phyloP scores from a whole-genome alignment of 2,797 vertebrate species.

The Xiphorhynchus erythropygius region DNA sequence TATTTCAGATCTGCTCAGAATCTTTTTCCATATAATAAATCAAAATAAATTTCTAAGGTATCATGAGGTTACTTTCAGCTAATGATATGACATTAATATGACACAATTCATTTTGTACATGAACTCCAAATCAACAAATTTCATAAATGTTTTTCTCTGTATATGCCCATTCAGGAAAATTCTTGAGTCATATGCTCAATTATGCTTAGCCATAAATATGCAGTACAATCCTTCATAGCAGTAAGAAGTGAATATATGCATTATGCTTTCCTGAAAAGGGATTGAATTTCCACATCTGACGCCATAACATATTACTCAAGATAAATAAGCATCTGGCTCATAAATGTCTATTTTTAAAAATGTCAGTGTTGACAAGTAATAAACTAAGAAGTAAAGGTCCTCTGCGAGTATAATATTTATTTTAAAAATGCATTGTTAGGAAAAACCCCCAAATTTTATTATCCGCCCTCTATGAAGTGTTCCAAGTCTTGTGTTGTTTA shows the following conservation, averaged over 20 bases:
- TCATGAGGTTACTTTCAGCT: neutral
- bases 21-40: neutral
- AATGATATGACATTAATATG: neutral
- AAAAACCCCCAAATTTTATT: rapidly evolving
- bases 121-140: neutral
- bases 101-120: neutral
- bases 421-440: neutral
- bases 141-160: neutral
- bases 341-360: neutral
- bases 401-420: neutral
- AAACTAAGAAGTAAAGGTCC: neutral
- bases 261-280: neutral
- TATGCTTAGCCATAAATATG: neutral
- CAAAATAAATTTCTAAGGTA: neutral
- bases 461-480: neutral
- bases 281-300: neutral
- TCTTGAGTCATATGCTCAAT: neutral
- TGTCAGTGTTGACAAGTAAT: neutral
- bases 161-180: neutral
- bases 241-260: neutral
- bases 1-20: neutral
- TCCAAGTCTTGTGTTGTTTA: neutral
- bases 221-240: neutral
- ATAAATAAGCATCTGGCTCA: neutral
- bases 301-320: neutral